These are phyloP conservation scores for Rhinolophus ferrumequinum DNA, from an alignment of 2,113 vertebrate genomes.

Conservation along the genomic window DNA sequence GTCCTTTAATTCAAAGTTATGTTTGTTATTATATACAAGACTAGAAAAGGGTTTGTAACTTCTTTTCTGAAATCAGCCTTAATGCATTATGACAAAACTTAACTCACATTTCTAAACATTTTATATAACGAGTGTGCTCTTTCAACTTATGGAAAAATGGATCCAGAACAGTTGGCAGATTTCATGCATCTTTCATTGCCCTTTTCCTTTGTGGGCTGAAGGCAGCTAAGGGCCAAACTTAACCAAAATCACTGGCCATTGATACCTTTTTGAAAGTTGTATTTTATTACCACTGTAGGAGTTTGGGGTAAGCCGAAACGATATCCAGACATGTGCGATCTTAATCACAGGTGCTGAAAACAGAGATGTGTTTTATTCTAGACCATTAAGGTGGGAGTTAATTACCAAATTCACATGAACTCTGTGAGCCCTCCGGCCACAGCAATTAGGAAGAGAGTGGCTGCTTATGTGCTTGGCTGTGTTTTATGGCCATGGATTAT, in stretches of 20 bases:
- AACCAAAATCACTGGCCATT: not conserved
- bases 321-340: slow-evolving; percentile 12
- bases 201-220: not conserved
- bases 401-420: not conserved
- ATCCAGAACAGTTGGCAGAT: slow-evolving; percentile 43
- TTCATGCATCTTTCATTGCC: not conserved
- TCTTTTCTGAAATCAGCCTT: slow-evolving; percentile 41
- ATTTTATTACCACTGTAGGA: slow-evolving; percentile 16
- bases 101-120: slow-evolving; percentile 54
- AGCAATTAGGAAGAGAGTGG: slow-evolving; percentile 40
- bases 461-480: not conserved
- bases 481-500: slow-evolving; percentile 5
- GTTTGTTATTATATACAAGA: slow-evolving; percentile 24
- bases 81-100: slow-evolving; percentile 61
- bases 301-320: not conserved
- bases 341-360: slow-evolving; percentile 48
- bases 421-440: not conserved
- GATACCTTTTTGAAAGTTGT: not conserved
- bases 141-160: not conserved
- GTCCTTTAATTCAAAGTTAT: slow-evolving; percentile 11
- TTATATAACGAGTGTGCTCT: not conserved
- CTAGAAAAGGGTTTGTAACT: not conserved
- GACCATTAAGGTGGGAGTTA: slow-evolving; percentile 46
- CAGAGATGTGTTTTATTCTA: slow-evolving; percentile 53
- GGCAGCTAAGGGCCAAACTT: not conserved